These are phyloP conservation scores for Catostylus mosaicus DNA, from an alignment of 30 jellyfish, hydroid and myxozoan genomes.

Conservation along the genomic window DNA sequence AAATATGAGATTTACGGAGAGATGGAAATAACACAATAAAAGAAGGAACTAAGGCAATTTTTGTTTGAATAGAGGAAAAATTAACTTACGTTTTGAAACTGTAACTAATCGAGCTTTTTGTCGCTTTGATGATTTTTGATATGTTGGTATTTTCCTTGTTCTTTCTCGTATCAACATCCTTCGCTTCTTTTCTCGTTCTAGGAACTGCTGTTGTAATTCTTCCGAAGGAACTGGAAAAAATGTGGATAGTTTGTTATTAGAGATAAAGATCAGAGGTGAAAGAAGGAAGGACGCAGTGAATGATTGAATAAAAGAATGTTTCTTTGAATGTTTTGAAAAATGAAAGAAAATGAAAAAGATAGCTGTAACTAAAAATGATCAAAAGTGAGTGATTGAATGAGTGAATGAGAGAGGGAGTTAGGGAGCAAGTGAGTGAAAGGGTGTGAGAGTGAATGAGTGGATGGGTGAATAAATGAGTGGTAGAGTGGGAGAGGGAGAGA, in stretches of 20 bases:
- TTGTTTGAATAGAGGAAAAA: neutral
- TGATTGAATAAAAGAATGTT: neutral
- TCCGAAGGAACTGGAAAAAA: conserved; percentile 54
- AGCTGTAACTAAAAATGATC: no score
- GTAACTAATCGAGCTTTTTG: conserved; percentile 44
- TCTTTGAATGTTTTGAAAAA: no score
- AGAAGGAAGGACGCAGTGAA: neutral
- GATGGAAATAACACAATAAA: no score
- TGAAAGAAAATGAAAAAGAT: no score
- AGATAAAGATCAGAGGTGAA: neutral
- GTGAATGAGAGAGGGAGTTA: neutral
- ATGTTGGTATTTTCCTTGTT: conserved; percentile 50
- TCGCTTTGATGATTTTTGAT: conserved; percentile 24
- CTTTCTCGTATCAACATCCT: conserved; percentile 51
- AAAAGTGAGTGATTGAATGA: neutral
- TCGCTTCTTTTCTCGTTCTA: conserved; percentile 58
- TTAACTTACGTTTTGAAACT: conserved; percentile 25
- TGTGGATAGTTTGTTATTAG: neutral
- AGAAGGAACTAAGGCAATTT: neutral
- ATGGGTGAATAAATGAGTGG: neutral
- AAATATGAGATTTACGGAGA: no score
- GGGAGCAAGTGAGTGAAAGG: neutral
- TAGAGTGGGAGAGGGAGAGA: neutral
- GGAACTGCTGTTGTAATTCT: conserved; percentile 68
- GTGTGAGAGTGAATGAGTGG: neutral